A percentile compares a stretch with the other conserved stretches of the same genome.
Conservation (phyloP, 2,113 vertebrate species). For the Rhinolophus ferrumequinum region DNA sequence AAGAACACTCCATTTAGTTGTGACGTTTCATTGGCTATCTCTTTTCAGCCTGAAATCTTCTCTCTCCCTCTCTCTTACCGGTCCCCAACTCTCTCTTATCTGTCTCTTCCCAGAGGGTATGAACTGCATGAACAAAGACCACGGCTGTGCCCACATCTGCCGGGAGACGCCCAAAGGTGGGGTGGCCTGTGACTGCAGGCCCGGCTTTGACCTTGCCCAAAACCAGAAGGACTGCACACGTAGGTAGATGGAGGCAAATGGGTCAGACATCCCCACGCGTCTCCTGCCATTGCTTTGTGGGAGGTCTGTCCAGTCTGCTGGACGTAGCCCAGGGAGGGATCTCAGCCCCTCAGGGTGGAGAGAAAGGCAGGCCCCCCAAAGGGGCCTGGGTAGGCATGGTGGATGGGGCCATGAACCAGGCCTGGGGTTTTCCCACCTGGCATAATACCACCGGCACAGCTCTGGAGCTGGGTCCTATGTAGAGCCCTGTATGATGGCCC, state of each 20-base stretch:
- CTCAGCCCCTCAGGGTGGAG: background rate
- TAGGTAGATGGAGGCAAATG: slow-evolving; percentile 90
- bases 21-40: background rate
- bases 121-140: slow-evolving; percentile 99
- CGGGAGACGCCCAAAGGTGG: slow-evolving; percentile 98
- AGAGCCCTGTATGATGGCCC: too few species aligned
- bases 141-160: slow-evolving; percentile 99
- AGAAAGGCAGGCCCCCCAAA: background rate
- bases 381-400: background rate
- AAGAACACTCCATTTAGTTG: background rate
- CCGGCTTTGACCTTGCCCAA: slow-evolving; percentile 97
- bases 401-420: background rate
- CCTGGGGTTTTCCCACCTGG: background rate
- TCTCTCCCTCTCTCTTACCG: slow-evolving; percentile 12
- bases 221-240: slow-evolving; percentile 99
- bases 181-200: slow-evolving; percentile 97
- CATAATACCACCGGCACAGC: accelerated
- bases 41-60: slow-evolving; percentile 69
- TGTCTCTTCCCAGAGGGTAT: slow-evolving; percentile 93
- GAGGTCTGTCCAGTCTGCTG: background rate
- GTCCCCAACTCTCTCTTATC: slow-evolving; percentile 44
- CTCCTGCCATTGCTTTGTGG: slow-evolving; percentile 69
- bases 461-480: background rate
- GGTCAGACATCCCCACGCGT: slow-evolving; percentile 68
- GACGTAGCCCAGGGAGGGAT: slow-evolving; percentile 43